Evolutionary conservation across 92 coral and sea anemone species (phyloP).

Genomic region (Palythoa grandis): DNA sequence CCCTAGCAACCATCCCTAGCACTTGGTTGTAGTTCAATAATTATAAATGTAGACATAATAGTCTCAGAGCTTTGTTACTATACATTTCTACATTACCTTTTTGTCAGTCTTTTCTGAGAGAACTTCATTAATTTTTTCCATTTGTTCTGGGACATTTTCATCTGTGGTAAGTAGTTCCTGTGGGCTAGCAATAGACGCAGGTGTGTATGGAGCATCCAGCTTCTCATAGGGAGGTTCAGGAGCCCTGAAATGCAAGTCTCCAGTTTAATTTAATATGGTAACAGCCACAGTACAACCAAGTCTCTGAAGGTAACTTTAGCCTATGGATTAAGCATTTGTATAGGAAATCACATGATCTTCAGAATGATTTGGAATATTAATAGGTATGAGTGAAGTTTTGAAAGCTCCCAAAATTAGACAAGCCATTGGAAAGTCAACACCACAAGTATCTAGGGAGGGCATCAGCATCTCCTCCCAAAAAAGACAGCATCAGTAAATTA

Average conservation of each 20-base stretch:
- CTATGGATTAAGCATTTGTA: background rate
- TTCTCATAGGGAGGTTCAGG: constrained; percentile 86
- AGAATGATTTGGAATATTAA: too few relatives aligned
- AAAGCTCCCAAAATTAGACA: too few relatives aligned
- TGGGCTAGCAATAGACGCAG: constrained; percentile 74
- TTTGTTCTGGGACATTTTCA: constrained; percentile 38
- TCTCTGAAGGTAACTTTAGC: background rate
- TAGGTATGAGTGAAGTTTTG: too few relatives aligned
- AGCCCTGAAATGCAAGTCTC: constrained; percentile 50
- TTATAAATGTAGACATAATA: background rate
- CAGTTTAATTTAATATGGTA: too few relatives aligned
- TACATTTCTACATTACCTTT: background rate
- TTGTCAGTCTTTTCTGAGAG: background rate
- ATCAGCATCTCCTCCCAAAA: too few relatives aligned
- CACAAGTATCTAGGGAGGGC: too few relatives aligned
- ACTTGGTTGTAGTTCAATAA: too few relatives aligned
- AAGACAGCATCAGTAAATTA: too few relatives aligned
- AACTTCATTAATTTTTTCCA: constrained; percentile 21
- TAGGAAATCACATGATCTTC: background rate
- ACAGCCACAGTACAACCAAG: background rate
- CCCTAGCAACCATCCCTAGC: too few relatives aligned
- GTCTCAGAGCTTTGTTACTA: background rate
- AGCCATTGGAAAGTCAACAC: too few relatives aligned
- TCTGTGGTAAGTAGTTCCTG: constrained; percentile 36
- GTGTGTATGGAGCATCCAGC: constrained; percentile 60